A percentile compares a stretch with the other conserved stretches of the same genome.
phyloP scores from a whole-genome alignment of 2,888 invertebrate species.

The Lepeophtheirus nordmannii region DNA sequence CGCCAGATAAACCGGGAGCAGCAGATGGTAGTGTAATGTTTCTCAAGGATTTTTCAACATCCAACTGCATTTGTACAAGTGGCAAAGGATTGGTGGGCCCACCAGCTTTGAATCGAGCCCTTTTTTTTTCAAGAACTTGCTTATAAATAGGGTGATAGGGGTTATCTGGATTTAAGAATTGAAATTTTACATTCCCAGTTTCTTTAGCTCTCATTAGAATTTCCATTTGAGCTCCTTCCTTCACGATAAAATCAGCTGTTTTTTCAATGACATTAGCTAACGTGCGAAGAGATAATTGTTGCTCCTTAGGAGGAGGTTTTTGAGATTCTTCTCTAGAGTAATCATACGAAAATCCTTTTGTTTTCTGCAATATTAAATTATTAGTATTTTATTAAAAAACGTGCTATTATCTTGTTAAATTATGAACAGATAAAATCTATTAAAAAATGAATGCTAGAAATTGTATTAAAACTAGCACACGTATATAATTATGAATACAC shows the following conservation, averaged over 20 bases:
- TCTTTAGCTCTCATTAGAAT: constrained; percentile 94
- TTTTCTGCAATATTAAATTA: too few species aligned
- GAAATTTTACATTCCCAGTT: constrained; percentile 75
- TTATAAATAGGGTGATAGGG: constrained; percentile 73
- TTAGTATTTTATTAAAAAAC: too few species aligned
- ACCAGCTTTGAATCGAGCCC: constrained; percentile 25
- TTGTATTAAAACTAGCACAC: too few species aligned
- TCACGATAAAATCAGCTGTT: constrained; percentile 65
- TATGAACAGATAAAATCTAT: too few species aligned
- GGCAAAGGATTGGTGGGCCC: not conserved
- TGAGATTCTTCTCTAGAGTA: too few species aligned
- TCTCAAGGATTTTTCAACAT: constrained; percentile 27
- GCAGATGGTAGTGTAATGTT: constrained; percentile 21
- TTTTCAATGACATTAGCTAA: constrained; percentile 86
- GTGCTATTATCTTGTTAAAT: too few species aligned
- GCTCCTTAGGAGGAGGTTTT: too few species aligned
- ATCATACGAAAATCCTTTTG: too few species aligned
- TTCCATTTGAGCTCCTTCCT: constrained; percentile 94
- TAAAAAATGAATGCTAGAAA: too few species aligned
- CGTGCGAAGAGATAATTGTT: constrained; percentile 41
- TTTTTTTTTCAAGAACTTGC: constrained; percentile 34
- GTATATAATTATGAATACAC: too few species aligned
- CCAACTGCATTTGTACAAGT: constrained; percentile 24
- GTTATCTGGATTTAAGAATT: constrained; percentile 73
- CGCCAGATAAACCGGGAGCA: too few species aligned